Base-by-base conservation (phyloP, 2,797 vertebrate species). In the Anguilla marmorata region DNA sequence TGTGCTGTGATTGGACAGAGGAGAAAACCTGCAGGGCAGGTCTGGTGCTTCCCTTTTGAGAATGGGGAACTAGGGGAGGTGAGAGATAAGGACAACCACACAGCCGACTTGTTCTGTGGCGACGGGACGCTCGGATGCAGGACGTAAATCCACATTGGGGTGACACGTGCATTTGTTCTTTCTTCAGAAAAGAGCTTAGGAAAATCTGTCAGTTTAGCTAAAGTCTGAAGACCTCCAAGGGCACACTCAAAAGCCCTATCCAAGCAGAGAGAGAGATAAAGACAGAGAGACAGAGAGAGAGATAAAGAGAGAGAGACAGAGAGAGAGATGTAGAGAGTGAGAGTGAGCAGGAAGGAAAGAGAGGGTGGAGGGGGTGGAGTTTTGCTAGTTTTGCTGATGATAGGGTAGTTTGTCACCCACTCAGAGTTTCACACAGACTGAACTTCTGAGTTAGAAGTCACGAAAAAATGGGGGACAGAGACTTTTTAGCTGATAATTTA, bases 21-120 rank as follows among this genome's bases (percentile, higher is more conserved):
- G 9, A 80, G 0, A 30, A 90, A 93, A 93, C 92, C 91, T 89
- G 93, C 86, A 66, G 11, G 89, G 84, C 92, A 86, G 87, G 93
- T 50, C 48, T 19, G 37, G 8, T 41, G 76, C 76, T 48, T 21
- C 41, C 41, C 21, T 1, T 19, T 6, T 21, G 74, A 4, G 76
- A 45, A 50, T 0, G 21, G 41, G 76, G 76, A 80, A 50, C 30
- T 19, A 19, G 21, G 7, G 21, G 37, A 80, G 41, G 21, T 2
- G 41, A 48, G 76, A 80, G 37, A 41, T 50, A 9, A 24, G 19
- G 8, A n/a, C 5, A 19, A 19, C 72, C 2, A 1, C 30, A 41
- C 30, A 14, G 14, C 37, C 4, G 9, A 11, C 33, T 2, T 16
- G 72, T 50, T 5, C 7, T 3, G 27, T 41, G 74, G 19, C 1